phyloP scores from a whole-genome alignment of 2,113 vertebrate genomes.

The Oreotrochilus melanogaster region DNA sequence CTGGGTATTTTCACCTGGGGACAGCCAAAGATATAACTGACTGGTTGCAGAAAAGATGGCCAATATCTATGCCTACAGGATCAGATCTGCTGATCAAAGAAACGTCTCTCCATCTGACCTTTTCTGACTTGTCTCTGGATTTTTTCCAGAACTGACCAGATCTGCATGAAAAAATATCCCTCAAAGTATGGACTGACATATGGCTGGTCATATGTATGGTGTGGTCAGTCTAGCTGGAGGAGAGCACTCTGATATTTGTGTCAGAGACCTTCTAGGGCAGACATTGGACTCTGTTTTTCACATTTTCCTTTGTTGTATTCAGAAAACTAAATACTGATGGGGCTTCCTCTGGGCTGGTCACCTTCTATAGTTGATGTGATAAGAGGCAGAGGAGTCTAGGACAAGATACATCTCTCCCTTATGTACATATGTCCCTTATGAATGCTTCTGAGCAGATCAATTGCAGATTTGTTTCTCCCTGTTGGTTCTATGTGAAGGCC shows the following conservation, averaged over 20 bases:
- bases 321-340: not conserved
- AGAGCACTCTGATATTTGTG: not conserved
- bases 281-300: not conserved
- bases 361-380: fast-evolving
- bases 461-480: not conserved
- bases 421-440: no score
- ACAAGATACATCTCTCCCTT: not conserved
- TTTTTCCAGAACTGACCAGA: not conserved
- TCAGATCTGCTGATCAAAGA: not conserved
- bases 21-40: not conserved
- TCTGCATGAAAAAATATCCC: not conserved
- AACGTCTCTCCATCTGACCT: not conserved
- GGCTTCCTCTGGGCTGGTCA: not conserved
- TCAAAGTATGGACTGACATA: not conserved
- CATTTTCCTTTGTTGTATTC: not conserved
- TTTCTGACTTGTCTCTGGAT: not conserved
- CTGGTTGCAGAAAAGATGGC: not conserved
- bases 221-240: not conserved
- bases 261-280: not conserved
- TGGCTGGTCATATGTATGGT: not conserved
- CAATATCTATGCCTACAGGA: not conserved
- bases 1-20: not conserved
- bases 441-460: not conserved
- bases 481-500: not conserved
- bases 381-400: not conserved